Percentiles rank a stretch among this genome's conserved stretches.
These are phyloP conservation scores for Rotaria sp. DNA, from an alignment of 2,888 invertebrate species.

Conservation along the genomic window DNA sequence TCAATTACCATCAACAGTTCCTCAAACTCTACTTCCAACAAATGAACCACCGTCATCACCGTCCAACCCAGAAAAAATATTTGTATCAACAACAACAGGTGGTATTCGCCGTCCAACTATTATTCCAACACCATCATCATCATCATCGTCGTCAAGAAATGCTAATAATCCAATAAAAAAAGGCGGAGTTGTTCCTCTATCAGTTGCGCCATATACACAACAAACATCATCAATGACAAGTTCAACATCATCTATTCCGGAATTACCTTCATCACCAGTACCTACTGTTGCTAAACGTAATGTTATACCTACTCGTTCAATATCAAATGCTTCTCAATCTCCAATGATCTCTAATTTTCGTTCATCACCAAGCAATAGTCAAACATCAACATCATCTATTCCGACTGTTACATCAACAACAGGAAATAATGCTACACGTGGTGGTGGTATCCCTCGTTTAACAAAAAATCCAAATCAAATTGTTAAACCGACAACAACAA, in stretches of 20 bases:
- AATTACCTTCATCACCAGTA: not conserved
- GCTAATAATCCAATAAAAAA: not conserved
- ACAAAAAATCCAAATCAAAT: not conserved
- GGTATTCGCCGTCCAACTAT: conserved; percentile 21
- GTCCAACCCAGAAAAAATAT: not conserved
- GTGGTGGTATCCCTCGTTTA: not conserved
- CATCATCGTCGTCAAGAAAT: not conserved
- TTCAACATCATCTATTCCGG: not conserved
- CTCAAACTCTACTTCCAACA: not conserved
- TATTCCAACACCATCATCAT: not conserved
- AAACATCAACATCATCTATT: not conserved
- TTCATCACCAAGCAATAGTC: not conserved
- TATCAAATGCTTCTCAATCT: not conserved
- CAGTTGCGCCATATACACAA: not conserved
- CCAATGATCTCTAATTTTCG: not conserved
- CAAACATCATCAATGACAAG: not conserved
- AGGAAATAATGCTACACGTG: not conserved
- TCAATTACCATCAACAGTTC: not conserved
- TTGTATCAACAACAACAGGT: not conserved
- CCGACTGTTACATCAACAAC: not conserved
- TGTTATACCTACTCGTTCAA: not conserved
- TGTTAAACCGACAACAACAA: conserved; percentile 2
- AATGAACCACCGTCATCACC: not conserved
- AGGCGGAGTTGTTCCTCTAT: not conserved
- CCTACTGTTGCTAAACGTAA: conserved; percentile 4